Conservation (phyloP, 1,140 invertebrate species). For the Gryon sp. region DNA sequence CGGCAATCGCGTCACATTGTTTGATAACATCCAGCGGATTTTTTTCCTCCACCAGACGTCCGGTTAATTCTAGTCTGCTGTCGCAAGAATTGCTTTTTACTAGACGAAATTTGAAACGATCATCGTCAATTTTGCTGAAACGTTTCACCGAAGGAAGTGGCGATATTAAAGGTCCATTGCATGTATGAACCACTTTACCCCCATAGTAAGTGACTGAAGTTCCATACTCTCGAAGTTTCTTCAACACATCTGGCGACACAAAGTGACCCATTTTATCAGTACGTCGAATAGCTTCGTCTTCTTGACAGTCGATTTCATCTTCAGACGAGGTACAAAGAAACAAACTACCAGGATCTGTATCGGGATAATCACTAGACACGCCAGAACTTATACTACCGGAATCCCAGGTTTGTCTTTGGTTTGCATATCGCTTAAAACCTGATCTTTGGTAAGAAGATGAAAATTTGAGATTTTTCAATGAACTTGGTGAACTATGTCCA, state of each 20-base stretch:
- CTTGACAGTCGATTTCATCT: slow-evolving; percentile 69
- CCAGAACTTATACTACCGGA: slow-evolving; percentile 80
- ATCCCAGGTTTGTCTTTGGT: slow-evolving; percentile 75
- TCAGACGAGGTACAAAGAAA: slow-evolving; percentile 74
- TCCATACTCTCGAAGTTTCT: slow-evolving; percentile 91
- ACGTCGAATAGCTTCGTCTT: slow-evolving; percentile 67
- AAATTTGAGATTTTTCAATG: slow-evolving; percentile 61
- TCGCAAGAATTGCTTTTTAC: slow-evolving; percentile 92
- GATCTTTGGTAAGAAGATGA: slow-evolving; percentile 41
- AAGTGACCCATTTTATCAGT: slow-evolving; percentile 79
- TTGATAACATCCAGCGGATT: slow-evolving; percentile 60
- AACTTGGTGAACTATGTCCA: slow-evolving; percentile 73
- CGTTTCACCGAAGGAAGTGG: slow-evolving; percentile 82
- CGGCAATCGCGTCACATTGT: slow-evolving; percentile 70
- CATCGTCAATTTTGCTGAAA: slow-evolving; percentile 81
- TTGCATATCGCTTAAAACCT: slow-evolving; percentile 59
- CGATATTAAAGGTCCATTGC: slow-evolving; percentile 82
- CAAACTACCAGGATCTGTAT: slow-evolving; percentile 77
- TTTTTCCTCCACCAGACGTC: slow-evolving; percentile 76
- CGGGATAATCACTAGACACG: slow-evolving; percentile 79
- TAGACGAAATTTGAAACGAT: slow-evolving; percentile 85
- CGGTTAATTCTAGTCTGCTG: slow-evolving; percentile 88
- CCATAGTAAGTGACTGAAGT: slow-evolving; percentile 93
- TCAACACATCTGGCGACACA: slow-evolving; percentile 88
- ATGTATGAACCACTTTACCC: slow-evolving; percentile 87